These are phyloP conservation scores for Cromileptes altivelis DNA, from an alignment of 2,113 vertebrate species.

Conservation along the genomic window DNA sequence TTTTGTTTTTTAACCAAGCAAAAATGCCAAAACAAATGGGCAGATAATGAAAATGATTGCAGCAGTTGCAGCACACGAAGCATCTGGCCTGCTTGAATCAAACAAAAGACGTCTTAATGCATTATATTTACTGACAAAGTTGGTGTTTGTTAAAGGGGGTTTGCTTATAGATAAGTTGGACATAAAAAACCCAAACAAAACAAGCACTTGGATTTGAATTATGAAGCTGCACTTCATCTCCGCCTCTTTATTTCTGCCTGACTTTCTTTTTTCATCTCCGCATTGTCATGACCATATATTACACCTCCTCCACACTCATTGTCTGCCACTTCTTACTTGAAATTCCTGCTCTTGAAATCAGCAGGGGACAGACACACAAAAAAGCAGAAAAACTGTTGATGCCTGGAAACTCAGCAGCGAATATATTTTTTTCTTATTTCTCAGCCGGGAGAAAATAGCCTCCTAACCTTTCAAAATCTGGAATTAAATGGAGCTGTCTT, in stretches of 20 bases:
- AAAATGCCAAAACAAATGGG: not conserved
- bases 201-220: not conserved
- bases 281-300: not conserved
- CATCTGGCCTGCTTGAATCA: not conserved
- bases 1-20: not conserved
- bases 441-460: constrained; percentile 18
- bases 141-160: not conserved
- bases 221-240: not conserved
- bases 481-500: not conserved
- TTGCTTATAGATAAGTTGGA: not conserved
- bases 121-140: not conserved
- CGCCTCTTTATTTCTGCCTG: not conserved
- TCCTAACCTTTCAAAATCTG: not conserved
- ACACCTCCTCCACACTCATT: not conserved
- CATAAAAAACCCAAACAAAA: not conserved
- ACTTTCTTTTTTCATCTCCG: not conserved
- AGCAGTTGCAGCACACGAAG: not conserved
- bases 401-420: not conserved
- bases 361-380: not conserved
- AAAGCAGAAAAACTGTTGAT: not conserved
- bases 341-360: not conserved
- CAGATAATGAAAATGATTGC: not conserved
- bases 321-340: not conserved
- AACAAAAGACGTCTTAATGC: not conserved
- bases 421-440: not conserved